These are phyloP conservation scores for Sycophaga agraensis DNA, from an alignment of 1,140 invertebrate genomes.

Conservation along the genomic window DNA sequence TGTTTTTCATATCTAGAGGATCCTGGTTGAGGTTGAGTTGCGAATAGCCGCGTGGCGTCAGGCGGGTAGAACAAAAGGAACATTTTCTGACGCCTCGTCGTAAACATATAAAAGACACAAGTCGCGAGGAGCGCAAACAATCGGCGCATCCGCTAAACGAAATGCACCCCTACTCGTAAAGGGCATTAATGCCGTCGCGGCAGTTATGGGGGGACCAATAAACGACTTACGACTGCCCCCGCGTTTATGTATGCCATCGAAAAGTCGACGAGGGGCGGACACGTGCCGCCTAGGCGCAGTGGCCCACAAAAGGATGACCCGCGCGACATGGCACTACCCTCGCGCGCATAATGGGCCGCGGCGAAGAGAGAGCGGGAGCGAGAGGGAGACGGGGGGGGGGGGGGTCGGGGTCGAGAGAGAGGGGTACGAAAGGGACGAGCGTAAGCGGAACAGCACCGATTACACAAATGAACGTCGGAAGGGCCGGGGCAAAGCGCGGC, in stretches of 20 bases:
- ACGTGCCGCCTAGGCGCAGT: no score
- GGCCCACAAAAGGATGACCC: no score
- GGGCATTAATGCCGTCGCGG: neutral
- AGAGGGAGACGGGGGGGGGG: neutral
- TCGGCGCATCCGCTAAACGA: neutral
- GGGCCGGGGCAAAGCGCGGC: neutral
- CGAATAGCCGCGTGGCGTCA: neutral
- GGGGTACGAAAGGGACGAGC: no score
- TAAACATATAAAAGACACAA: no score
- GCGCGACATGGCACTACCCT: no score
- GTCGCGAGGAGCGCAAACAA: neutral
- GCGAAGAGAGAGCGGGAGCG: neutral
- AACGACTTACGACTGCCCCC: neutral
- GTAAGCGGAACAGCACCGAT: conserved; percentile 1
- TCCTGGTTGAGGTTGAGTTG: neutral
- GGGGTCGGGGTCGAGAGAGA: no score
- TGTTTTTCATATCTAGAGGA: no score
- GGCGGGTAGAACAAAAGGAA: neutral
- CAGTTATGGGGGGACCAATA: neutral
- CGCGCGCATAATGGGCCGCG: no score
- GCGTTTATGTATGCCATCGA: no score
- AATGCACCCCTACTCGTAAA: neutral
- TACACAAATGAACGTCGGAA: conserved; percentile 4
- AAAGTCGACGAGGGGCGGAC: no score
- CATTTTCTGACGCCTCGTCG: no score